These are phyloP conservation scores for Psittacula cyanocephala DNA, from an alignment of 2,113 vertebrate species.

Conservation along the genomic window DNA sequence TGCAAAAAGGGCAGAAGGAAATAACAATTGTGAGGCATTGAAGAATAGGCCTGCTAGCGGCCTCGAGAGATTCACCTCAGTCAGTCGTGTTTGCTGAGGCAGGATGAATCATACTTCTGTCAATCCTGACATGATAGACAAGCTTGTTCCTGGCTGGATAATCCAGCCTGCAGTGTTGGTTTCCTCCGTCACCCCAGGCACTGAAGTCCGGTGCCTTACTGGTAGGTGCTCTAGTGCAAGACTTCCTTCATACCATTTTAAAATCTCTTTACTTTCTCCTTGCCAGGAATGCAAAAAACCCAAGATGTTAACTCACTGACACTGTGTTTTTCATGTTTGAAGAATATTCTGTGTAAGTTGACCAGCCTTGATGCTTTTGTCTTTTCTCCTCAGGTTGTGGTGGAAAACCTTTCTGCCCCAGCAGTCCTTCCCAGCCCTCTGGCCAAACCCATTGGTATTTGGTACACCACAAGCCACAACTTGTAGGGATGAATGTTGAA, in stretches of 20 bases:
- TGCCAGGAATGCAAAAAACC: not conserved
- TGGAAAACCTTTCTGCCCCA: not conserved
- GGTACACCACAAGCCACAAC: not conserved
- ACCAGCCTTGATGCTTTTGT: not conserved
- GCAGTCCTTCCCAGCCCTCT: not conserved
- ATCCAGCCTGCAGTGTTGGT: not conserved
- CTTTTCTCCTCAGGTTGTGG: not conserved
- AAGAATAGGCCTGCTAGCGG: not conserved
- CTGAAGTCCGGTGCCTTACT: not conserved
- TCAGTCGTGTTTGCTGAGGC: not conserved
- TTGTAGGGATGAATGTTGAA: not conserved
- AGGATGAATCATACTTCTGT: not conserved
- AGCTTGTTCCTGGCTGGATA: not conserved
- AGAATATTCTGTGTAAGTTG: not conserved
- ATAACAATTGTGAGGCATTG: not conserved
- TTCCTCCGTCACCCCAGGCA: not conserved
- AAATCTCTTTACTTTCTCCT: not conserved
- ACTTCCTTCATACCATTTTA: not conserved
- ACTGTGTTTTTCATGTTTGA: not conserved
- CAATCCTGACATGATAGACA: not conserved
- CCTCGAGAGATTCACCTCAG: not conserved
- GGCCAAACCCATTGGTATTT: not conserved
- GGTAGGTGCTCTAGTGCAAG: not conserved
- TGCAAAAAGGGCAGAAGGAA: not conserved
- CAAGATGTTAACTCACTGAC: accelerated